Conservation (phyloP, 2,113 vertebrate genomes). For the Lasiurus borealis region DNA sequence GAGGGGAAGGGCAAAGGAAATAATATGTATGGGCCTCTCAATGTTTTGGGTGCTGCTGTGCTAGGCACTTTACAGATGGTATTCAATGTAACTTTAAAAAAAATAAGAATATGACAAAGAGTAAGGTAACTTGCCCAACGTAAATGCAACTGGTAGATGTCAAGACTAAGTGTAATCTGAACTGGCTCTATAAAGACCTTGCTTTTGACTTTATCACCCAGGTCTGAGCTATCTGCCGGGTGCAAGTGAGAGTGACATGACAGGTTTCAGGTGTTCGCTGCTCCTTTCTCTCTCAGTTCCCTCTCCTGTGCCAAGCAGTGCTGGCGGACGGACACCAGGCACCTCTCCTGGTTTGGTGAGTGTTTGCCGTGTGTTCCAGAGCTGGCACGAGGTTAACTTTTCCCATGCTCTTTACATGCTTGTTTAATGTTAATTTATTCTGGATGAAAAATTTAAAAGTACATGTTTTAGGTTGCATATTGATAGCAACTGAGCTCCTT, state of each 20-base stretch:
- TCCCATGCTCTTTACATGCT: neutral
- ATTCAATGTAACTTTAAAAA: neutral
- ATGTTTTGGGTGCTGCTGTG: neutral
- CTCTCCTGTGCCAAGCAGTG: neutral
- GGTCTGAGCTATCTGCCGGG: neutral
- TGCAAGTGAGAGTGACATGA: too few relatives aligned
- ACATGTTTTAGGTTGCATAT: neutral
- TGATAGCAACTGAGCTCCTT: neutral
- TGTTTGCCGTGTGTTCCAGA: neutral
- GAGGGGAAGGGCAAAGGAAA: neutral
- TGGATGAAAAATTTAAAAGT: neutral
- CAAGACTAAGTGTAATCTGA: neutral
- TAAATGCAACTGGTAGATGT: neutral
- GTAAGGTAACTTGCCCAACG: neutral
- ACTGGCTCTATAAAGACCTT: neutral
- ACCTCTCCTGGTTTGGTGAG: neutral
- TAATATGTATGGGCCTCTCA: neutral
- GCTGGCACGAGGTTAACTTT: neutral
- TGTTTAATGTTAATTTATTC: neutral
- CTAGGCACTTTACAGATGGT: neutral
- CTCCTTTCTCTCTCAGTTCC: neutral
- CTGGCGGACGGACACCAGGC: too few relatives aligned
- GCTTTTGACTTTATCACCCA: neutral
- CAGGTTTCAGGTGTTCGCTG: neutral
- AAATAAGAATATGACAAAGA: neutral